These are phyloP conservation scores for Scomber scombrus DNA, from an alignment of 2,113 vertebrate species.

Conservation along the genomic window DNA sequence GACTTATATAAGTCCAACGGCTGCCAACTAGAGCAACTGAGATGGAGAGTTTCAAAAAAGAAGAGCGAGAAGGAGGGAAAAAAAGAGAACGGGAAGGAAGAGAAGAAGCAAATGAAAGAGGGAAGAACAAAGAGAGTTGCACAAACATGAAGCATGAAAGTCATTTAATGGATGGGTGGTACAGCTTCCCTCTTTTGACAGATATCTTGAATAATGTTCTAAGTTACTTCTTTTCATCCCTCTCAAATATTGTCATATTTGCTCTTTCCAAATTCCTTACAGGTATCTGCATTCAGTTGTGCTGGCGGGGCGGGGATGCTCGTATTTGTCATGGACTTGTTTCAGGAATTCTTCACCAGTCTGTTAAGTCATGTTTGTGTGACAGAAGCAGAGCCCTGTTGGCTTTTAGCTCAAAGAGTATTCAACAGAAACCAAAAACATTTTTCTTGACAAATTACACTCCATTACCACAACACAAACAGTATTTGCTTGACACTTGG, in stretches of 20 bases:
- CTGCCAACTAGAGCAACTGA: conserved; percentile 41
- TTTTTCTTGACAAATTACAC: background rate
- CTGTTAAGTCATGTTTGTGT: conserved; percentile 4
- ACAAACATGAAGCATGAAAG: conserved; percentile 28
- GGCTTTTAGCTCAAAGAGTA: background rate
- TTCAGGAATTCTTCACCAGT: conserved; percentile 7
- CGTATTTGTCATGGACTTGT: background rate
- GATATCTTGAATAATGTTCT: conserved; percentile 8
- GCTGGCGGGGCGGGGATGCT: no score
- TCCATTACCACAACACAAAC: conserved; percentile 7
- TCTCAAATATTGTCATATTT: background rate
- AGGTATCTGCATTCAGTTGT: background rate
- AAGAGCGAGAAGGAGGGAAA: background rate
- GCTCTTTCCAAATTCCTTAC: background rate
- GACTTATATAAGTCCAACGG: conserved; percentile 62
- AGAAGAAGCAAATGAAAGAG: conserved; percentile 18
- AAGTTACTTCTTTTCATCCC: conserved; percentile 2
- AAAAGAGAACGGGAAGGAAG: background rate
- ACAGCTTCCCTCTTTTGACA: conserved; percentile 35
- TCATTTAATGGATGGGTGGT: conserved; percentile 40
- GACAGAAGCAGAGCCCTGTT: background rate
- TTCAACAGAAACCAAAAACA: conserved; percentile 19
- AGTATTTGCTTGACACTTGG: conserved; percentile 9
- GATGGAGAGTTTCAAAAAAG: conserved; percentile 11
- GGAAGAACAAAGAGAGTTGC: conserved; percentile 14